A percentile compares a stretch with the other conserved stretches of the same genome.
These are phyloP conservation scores for Xenopus tropicalis DNA, from an alignment of 2,113 vertebrate species.

Conservation along the genomic window DNA sequence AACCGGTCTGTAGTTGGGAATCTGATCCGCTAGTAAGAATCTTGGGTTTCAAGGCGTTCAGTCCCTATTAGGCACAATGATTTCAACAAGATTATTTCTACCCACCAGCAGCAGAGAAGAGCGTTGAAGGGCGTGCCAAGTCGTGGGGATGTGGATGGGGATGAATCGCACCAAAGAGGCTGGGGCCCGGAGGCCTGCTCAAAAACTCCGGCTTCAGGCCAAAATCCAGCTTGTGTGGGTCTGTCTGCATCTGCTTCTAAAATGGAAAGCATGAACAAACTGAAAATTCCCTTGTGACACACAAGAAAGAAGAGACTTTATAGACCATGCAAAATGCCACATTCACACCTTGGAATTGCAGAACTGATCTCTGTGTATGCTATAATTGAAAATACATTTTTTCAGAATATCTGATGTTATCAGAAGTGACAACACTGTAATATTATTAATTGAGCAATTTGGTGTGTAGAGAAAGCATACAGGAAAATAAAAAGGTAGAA, in stretches of 20 bases:
- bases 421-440: slow-evolving; percentile 24
- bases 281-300: background rate
- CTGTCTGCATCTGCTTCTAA: slow-evolving; percentile 97
- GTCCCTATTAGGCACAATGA: background rate
- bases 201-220: slow-evolving; percentile 95
- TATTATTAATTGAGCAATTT: too few species aligned
- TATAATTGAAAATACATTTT: slow-evolving; percentile 35
- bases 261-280: slow-evolving; percentile 48
- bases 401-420: slow-evolving; percentile 27
- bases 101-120: slow-evolving; percentile 92
- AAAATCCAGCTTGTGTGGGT: slow-evolving; percentile 97
- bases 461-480: too few species aligned
- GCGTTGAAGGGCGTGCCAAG: slow-evolving; percentile 88
- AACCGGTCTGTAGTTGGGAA: too few species aligned
- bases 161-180: slow-evolving; percentile 90
- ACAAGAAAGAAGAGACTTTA: slow-evolving; percentile 18
- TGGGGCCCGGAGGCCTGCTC: slow-evolving; percentile 89
- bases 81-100: slow-evolving; percentile 26
- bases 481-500: too few species aligned
- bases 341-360: slow-evolving; percentile 40
- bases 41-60: background rate
- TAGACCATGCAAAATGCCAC: slow-evolving; percentile 36
- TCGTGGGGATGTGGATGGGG: slow-evolving; percentile 87
- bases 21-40: background rate
- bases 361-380: slow-evolving; percentile 33